Percentiles rank a stretch among this genome's conserved stretches.
Evolutionary conservation across 2,888 invertebrate genomes (phyloP).

Genomic region (Fragum sueziense): DNA sequence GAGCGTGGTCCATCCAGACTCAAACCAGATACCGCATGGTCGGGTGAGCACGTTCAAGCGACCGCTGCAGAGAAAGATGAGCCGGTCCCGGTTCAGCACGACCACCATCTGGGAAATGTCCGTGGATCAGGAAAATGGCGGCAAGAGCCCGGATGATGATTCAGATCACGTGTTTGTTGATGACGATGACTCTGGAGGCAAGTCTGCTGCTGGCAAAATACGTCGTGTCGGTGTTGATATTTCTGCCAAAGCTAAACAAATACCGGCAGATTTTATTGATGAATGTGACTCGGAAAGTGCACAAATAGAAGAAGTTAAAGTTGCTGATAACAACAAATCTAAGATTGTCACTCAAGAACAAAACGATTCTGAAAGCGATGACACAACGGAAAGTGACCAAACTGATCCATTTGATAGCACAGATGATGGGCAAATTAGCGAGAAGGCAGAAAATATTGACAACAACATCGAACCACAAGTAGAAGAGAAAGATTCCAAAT

Average conservation of each 20-base stretch:
- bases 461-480: not conserved
- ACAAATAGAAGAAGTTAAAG: not conserved
- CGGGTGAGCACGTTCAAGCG: constrained; percentile 34
- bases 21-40: constrained; percentile 14
- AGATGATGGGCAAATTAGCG: not conserved
- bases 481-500: not conserved
- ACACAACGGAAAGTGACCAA: not conserved
- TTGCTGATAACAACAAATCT: not conserved
- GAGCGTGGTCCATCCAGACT: constrained; percentile 26
- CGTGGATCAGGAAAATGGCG: constrained; percentile 25
- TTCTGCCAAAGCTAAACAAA: not conserved
- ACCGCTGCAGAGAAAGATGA: constrained; percentile 33
- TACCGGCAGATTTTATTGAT: not conserved
- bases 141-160: not conserved
- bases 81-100: constrained; percentile 46
- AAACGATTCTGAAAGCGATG: not conserved
- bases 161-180: constrained; percentile 9
- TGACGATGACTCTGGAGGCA: not conserved
- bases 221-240: constrained; percentile 12
- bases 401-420: constrained; percentile 1
- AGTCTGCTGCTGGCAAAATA: not conserved
- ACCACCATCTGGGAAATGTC: constrained; percentile 56
- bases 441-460: not conserved
- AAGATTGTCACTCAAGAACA: not conserved
- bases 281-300: not conserved